Percentiles rank a stretch among this genome's conserved stretches.
Evolutionary conservation across 1,140 invertebrate species (phyloP).

Genomic region (Lerema accius): DNA sequence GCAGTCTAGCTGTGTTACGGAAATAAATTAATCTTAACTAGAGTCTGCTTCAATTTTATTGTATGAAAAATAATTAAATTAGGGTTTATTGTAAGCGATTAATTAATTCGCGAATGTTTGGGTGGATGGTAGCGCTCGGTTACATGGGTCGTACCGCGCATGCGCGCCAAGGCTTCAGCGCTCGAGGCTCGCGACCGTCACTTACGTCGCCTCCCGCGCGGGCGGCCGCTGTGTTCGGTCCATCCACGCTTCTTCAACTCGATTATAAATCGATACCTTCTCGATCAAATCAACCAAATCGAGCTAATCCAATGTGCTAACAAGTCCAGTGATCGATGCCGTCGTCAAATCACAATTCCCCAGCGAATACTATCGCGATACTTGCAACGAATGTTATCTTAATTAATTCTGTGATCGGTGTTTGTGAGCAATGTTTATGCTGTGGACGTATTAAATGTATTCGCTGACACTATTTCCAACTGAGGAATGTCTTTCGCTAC

Average conservation of each 20-base stretch:
- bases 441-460: slow-evolving; percentile 26
- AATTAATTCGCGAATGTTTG: slow-evolving; percentile 26
- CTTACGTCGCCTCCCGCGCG: slow-evolving; percentile 52
- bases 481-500: slow-evolving; percentile 26
- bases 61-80: background rate
- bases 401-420: slow-evolving; percentile 50
- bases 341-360: slow-evolving; percentile 22
- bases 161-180: slow-evolving; percentile 58
- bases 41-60: background rate
- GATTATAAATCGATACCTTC: slow-evolving; percentile 65
- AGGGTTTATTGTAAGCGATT: background rate
- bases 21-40: too few relatives aligned
- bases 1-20: too few relatives aligned
- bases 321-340: slow-evolving; percentile 31
- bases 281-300: slow-evolving; percentile 49
- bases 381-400: slow-evolving; percentile 36
- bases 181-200: slow-evolving; percentile 50
- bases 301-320: slow-evolving; percentile 48
- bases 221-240: slow-evolving; percentile 52
- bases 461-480: slow-evolving; percentile 12
- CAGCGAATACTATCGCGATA: slow-evolving; percentile 4
- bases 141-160: slow-evolving; percentile 50
- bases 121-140: slow-evolving; percentile 38
- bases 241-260: slow-evolving; percentile 39
- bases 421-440: slow-evolving; percentile 53